These are phyloP conservation scores for Pinctada fucata DNA, from an alignment of 2,888 invertebrate genomes.

Conservation along the genomic window DNA sequence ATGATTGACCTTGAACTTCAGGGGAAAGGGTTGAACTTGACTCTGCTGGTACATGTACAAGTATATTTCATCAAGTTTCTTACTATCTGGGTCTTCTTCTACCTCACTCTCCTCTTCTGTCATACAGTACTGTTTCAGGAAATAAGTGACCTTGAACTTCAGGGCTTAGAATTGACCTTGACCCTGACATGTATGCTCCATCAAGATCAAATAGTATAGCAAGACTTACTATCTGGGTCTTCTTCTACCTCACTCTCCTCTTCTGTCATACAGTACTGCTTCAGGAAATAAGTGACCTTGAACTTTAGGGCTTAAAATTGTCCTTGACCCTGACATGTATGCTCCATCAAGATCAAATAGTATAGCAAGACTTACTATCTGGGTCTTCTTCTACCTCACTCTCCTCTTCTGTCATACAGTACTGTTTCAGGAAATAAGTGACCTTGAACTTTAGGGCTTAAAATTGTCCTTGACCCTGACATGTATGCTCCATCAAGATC, in stretches of 20 bases:
- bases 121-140: slow-evolving; percentile 78
- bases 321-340: too few relatives aligned
- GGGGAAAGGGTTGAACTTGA: too few relatives aligned
- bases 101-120: slow-evolving; percentile 73
- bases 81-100: slow-evolving; percentile 73
- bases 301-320: neutral
- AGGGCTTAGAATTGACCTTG: neutral
- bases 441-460: slow-evolving; percentile 52
- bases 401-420: slow-evolving; percentile 75
- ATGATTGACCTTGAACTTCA: too few relatives aligned
- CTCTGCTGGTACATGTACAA: too few relatives aligned
- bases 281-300: slow-evolving; percentile 79
- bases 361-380: slow-evolving; percentile 50
- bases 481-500: too few relatives aligned
- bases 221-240: slow-evolving; percentile 68
- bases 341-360: too few relatives aligned
- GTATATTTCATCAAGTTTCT: too few relatives aligned
- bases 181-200: too few relatives aligned
- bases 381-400: slow-evolving; percentile 75
- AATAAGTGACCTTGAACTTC: slow-evolving; percentile 76
- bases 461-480: neutral
- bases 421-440: slow-evolving; percentile 79
- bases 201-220: too few relatives aligned
- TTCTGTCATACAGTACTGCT: slow-evolving; percentile 77
- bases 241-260: slow-evolving; percentile 73